Evolutionary conservation across 2,888 invertebrate genomes (phyloP), one percentile per base, ranked within the genome.

Genomic region (Cheilosia grossa): DNA sequence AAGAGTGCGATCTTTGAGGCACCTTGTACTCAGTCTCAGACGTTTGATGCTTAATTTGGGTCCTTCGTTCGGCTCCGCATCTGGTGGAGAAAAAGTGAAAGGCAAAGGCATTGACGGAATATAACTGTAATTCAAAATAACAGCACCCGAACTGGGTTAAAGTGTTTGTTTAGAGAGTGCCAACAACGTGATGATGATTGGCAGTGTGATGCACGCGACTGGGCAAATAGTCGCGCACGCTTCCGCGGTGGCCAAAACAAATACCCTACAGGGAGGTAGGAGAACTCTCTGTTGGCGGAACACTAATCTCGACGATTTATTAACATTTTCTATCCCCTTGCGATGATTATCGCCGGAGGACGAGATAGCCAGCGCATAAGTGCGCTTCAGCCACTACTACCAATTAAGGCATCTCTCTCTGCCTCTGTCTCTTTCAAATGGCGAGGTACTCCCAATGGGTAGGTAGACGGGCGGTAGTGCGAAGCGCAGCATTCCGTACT

Each of bases 261-360:
- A 85, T 67, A 85, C 72, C 72, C 85, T 72, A 42, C 75, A 80
- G 81, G 80, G 85, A 81, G 85, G 80, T 72, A 81, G 64, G 67
- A 73, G 51, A 51, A 54, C 73, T 56, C 27, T 27, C 21, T 21
- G 67, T 64, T 73, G 49, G 58, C 73, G 74, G 83, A 83, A 83
- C 74, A 67, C 72, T 81, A 58, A 77, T 70, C 85, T 77, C 77
- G 59, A 66, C 75, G 81, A 80, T 85, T 81, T 85, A 85, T 85
- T 85, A 85, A 75, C 85, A 85, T 80, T 85, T 80, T 81, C 75
- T 81, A 85, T 85, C 85, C 81, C 75, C 75, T 70, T 80, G 59
- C 72, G 80, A 85, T 85, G 85, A 72, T 80, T 81, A 77, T 75
- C 85, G 72, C 47, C 49, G 64, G 49, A 59, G 79, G 69, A 78